A percentile compares a stretch with the other conserved stretches of the same genome.
Conservation (phyloP, 2,113 vertebrate species). For the Ranitomeya variabilis region DNA sequence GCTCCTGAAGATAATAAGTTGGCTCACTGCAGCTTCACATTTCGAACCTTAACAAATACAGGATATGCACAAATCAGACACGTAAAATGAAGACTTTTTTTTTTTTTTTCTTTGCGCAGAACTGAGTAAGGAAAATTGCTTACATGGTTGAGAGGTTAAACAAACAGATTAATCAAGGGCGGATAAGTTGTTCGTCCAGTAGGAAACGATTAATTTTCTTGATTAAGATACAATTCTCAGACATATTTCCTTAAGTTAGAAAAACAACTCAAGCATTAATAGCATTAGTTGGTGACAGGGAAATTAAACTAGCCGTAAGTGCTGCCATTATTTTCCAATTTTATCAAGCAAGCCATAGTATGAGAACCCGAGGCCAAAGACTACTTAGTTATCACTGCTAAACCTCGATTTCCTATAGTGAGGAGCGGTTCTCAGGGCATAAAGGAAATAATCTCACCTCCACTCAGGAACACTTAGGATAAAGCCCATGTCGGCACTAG, state of each 20-base stretch:
- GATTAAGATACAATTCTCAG: constrained; percentile 28
- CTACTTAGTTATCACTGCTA: constrained; percentile 52
- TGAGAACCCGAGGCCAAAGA: constrained; percentile 61
- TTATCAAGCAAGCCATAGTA: constrained; percentile 56
- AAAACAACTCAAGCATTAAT: constrained; percentile 56
- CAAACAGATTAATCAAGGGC: constrained; percentile 38
- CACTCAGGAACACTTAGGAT: constrained; percentile 3
- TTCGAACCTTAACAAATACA: not conserved
- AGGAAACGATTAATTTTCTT: constrained; percentile 52
- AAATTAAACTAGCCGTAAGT: constrained; percentile 42
- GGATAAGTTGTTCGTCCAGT: constrained; percentile 10
- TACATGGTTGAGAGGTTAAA: constrained; percentile 33
- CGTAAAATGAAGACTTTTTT: not conserved
- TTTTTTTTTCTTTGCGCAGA: not conserved
- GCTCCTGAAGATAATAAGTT: not conserved
- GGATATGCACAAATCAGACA: not conserved
- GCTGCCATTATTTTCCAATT: constrained; percentile 62
- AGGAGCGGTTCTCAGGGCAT: constrained; percentile 54
- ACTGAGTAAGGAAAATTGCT: not conserved
- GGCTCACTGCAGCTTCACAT: not conserved
- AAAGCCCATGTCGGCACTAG: not conserved
- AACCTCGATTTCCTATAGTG: constrained; percentile 45
- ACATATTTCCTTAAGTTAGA: constrained; percentile 37
- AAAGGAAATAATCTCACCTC: constrained; percentile 64
- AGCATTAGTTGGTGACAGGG: constrained; percentile 48